Base-by-base conservation (phyloP, 1,140 invertebrate species). In the Andrena cerasifolii region DNA sequence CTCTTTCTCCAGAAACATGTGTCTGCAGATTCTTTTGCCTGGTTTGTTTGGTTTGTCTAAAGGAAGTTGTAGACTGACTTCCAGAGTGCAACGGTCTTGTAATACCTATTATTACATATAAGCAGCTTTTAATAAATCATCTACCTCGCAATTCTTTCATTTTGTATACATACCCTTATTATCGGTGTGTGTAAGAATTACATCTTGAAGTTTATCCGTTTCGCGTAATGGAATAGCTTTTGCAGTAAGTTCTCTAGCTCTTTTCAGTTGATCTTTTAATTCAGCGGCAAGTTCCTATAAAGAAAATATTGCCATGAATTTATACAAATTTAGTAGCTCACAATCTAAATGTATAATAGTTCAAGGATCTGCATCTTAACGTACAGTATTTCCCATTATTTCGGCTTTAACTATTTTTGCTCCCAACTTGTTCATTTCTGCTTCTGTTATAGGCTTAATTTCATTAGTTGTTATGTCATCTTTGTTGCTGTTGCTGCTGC, bases 331-430 rank as follows among this genome's bases (percentile, higher is more conserved):
- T 56, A 26, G 40, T 51, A 53, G 14, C n/a, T n/a, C 26, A 63
- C 10, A 18, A 70, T 47, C 21, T 31, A 43, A 21, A 16, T 45
- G 43, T 65, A 0, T 45, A 45, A 33, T 58, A 49, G n/a, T n/a
- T n/a, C 45, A 36, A 66, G 72, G 71, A 43, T 47, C 3, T 65
- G 61, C 31, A 36, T 47, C 53, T 26, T 62, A 77, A 84, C 90
- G 88, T 85, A 94, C 94, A 66, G 89, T 90, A 90, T 99, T 95
- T 51, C 97, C 98, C 93, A 98, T 94, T 78, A 98, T 95, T 94
- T 99, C 97, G 36, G 98, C 98, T 93, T 98, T 98, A 0, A 99
- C 91, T 76, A 98, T 94, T 93, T 96, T 98, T 18, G 98, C 97
- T 26, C 95, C 97, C 14, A 99, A 87, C 81, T 95, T 95, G 93